phyloP scores from a whole-genome alignment of 2,113 vertebrate genomes.

The Alosa alosa region DNA sequence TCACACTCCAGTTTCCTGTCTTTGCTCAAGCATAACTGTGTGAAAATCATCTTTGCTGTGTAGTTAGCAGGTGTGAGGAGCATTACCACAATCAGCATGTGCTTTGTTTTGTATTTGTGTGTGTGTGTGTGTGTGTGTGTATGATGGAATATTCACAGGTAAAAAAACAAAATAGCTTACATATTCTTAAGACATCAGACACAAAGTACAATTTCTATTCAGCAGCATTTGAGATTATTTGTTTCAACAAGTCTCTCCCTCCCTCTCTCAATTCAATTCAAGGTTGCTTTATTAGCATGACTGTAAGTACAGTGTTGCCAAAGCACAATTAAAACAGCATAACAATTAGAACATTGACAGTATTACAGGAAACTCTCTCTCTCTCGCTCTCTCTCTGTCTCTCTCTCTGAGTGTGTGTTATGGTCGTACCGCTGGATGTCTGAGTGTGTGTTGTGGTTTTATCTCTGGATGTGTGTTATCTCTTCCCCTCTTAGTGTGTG shows the following conservation, averaged over 20 bases:
- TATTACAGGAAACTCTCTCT: no score
- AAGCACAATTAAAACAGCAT: no score
- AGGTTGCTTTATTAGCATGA: no score
- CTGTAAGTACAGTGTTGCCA: no score
- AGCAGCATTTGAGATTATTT: background rate
- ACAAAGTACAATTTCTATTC: background rate
- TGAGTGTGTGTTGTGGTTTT: constrained; percentile 59
- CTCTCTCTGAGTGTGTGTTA: background rate
- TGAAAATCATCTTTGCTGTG: background rate
- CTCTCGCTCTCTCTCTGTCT: background rate
- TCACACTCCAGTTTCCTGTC: background rate
- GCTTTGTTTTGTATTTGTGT: background rate
- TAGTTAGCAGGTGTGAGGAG: background rate
- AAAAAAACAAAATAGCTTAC: no score
- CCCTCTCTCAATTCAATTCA: no score
- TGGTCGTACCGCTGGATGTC: constrained; percentile 86
- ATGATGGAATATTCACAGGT: no score
- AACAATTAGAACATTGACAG: no score
- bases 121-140: constrained; percentile 24
- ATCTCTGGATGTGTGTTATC: constrained; percentile 80
- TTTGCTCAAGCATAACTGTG: background rate
- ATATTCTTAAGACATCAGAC: background rate
- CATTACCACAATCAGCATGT: background rate
- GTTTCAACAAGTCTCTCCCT: background rate
- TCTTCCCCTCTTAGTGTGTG: background rate